Evolutionary conservation across 2,113 vertebrate species (phyloP).

Genomic region (Polyodon spathula): DNA sequence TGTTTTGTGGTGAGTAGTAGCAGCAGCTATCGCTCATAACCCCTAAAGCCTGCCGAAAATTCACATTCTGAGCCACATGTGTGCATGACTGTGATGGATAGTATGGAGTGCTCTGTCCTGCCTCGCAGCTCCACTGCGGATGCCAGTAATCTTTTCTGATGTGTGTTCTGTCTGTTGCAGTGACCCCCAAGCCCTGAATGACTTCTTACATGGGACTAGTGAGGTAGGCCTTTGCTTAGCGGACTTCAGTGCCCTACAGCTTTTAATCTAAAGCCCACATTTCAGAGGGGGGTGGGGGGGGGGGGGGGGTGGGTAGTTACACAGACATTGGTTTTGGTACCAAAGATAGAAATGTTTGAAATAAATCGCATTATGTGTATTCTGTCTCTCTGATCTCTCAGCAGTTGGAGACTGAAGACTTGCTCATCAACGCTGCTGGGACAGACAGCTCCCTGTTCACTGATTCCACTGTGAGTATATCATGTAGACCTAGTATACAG

Average conservation of each 20-base stretch:
- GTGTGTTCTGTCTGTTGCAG: constrained; percentile 26
- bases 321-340: no score
- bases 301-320: neutral
- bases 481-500: no score
- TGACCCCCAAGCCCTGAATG: constrained; percentile 69
- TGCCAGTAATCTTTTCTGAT: constrained; percentile 2
- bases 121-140: no score
- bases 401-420: constrained; percentile 64
- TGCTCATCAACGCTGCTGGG: constrained; percentile 63
- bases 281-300: no score
- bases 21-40: no score
- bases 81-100: no score
- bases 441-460: constrained; percentile 59
- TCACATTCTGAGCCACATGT: no score
- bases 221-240: constrained; percentile 43
- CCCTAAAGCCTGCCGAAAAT: no score
- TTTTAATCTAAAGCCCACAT: neutral
- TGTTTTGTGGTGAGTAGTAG: constrained; percentile 14
- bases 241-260: neutral
- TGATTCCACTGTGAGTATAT: constrained; percentile 58
- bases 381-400: constrained; percentile 25
- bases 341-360: no score
- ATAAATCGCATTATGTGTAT: no score
- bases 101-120: no score
- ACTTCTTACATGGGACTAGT: constrained; percentile 69